These are phyloP conservation scores for Scomberomorus guttatus DNA, from an alignment of 2,797 vertebrate genomes.

Conservation along the genomic window DNA sequence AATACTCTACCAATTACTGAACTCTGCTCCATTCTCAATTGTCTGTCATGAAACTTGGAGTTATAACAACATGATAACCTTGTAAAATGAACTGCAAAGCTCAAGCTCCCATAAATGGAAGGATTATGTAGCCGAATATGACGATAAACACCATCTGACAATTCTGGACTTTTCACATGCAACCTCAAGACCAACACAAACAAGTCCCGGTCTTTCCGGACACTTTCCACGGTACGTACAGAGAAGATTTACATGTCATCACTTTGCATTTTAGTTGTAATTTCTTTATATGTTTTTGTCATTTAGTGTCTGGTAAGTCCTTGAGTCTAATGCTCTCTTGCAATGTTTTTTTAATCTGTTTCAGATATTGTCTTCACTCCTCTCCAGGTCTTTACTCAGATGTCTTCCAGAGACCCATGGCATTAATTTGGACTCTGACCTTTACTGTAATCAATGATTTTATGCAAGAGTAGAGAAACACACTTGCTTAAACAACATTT, in stretches of 20 bases:
- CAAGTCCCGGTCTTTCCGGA: constrained; percentile 47
- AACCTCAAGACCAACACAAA: constrained; percentile 45
- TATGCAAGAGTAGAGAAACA: constrained; percentile 50
- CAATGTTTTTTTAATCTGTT: constrained; percentile 33
- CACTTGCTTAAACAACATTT: constrained; percentile 16
- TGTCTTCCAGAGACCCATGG: constrained; percentile 55
- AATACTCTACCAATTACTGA: constrained; percentile 37
- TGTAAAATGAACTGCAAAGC: constrained; percentile 12
- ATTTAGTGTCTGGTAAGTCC: not conserved
- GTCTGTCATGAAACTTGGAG: constrained; percentile 27
- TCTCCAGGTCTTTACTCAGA: constrained; percentile 47
- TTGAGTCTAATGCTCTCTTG: constrained; percentile 17
- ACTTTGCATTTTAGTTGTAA: not conserved
- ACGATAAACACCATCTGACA: constrained; percentile 32
- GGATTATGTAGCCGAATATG: constrained; percentile 14
- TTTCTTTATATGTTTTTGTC: not conserved
- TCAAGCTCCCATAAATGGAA: constrained; percentile 4
- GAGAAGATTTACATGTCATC: not conserved
- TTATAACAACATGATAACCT: constrained; percentile 25
- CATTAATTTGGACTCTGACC: constrained; percentile 40
- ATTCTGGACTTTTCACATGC: constrained; percentile 34
- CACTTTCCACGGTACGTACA: constrained; percentile 48
- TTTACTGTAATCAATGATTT: constrained; percentile 47
- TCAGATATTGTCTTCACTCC: constrained; percentile 31
- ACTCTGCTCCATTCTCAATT: constrained; percentile 28